Conservation (phyloP, 2,888 invertebrate species). For the Ashinkailepas kermadecensis region DNA sequence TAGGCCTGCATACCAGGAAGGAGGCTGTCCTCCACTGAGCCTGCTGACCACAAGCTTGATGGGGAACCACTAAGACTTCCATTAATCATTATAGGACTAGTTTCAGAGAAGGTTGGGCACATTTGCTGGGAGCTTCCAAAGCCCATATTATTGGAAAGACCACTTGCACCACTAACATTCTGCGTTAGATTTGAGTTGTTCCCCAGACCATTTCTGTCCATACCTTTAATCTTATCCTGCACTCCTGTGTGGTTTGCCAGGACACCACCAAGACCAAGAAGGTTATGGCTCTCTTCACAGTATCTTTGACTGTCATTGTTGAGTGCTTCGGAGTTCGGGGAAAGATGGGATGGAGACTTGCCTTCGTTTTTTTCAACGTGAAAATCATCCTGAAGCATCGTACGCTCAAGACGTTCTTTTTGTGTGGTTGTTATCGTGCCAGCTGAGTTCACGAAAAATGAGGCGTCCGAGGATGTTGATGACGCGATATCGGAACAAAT, state of each 20-base stretch:
- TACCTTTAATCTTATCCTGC: background rate
- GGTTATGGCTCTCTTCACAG: background rate
- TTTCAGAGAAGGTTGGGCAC: background rate
- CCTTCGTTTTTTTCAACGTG: background rate
- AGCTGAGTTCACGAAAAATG: background rate
- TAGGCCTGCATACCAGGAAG: background rate
- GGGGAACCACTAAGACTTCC: constrained; percentile 16
- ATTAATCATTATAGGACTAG: constrained; percentile 5
- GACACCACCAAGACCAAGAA: background rate
- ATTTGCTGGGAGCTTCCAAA: background rate
- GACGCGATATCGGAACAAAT: background rate
- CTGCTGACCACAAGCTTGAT: constrained; percentile 3
- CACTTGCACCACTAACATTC: background rate
- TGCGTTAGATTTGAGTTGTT: background rate
- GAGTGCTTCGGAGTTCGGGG: background rate
- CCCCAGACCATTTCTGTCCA: background rate
- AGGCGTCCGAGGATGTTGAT: background rate
- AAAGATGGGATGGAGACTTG: background rate
- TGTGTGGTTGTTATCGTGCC: background rate
- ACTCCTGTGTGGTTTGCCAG: background rate
- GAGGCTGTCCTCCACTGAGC: constrained; percentile 1
- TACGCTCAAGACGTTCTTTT: background rate
- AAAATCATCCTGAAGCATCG: constrained; percentile 6
- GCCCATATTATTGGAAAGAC: background rate
- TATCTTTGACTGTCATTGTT: background rate